Evolutionary conservation across 2,113 vertebrate species (phyloP).

Genomic region (Stercorarius parasiticus): DNA sequence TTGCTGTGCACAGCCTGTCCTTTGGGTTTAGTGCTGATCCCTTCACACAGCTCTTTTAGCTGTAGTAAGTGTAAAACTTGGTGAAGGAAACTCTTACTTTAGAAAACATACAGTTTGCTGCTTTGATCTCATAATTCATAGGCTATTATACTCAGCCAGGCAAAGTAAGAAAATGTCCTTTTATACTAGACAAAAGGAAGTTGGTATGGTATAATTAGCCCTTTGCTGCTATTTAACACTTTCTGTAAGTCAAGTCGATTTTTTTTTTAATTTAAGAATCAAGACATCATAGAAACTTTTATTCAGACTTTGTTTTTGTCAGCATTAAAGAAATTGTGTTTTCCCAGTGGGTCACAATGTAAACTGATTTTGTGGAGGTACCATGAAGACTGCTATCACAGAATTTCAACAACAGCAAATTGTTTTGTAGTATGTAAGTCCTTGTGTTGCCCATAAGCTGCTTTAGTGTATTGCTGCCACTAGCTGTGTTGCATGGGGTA

Average conservation of each 20-base stretch:
- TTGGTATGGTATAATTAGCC: conserved; percentile 71
- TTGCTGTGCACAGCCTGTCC: conserved; percentile 85
- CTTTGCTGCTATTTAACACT: conserved; percentile 60
- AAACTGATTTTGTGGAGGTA: not conserved
- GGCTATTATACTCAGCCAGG: conserved; percentile 75
- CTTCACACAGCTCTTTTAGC: conserved; percentile 86
- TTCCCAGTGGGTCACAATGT: not conserved
- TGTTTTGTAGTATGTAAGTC: not conserved
- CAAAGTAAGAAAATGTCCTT: conserved; percentile 71
- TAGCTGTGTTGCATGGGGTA: not conserved
- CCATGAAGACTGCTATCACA: not conserved
- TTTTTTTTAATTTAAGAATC: conserved; percentile 48
- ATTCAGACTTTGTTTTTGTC: conserved; percentile 30
- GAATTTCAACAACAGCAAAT: conserved; percentile 30
- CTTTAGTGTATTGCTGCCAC: not conserved
- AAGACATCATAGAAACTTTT: conserved; percentile 30
- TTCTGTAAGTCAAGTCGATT: conserved; percentile 55
- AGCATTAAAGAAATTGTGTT: conserved; percentile 23
- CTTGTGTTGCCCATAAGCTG: not conserved
- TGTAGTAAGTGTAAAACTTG: conserved; percentile 88
- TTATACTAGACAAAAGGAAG: conserved; percentile 66
- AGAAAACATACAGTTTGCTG: conserved; percentile 79
- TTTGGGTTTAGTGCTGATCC: conserved; percentile 91
- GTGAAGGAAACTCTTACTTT: conserved; percentile 86
- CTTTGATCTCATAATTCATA: conserved; percentile 85